These are phyloP conservation scores for Clytia hemisphaerica DNA, from an alignment of 30 jellyfish, hydroid and myxozoan genomes.

Conservation along the genomic window DNA sequence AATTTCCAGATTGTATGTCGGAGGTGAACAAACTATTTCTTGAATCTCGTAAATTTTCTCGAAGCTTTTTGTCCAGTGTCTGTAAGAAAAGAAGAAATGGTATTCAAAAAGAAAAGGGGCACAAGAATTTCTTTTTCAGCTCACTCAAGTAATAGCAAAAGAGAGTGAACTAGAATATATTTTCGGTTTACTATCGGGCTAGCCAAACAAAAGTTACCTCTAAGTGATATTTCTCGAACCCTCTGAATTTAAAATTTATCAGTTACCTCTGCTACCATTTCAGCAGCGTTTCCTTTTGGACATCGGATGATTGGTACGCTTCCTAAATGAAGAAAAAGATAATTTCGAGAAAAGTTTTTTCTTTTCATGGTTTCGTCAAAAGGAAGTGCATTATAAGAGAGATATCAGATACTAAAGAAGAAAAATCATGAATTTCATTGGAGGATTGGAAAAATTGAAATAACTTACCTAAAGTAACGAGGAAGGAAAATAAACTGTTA, in stretches of 20 bases:
- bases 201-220: no score
- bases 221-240: neutral
- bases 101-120: neutral
- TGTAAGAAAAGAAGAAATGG: neutral
- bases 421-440: no score
- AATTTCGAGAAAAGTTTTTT: no score
- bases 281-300: slow-evolving; percentile 89
- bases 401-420: no score
- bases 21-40: slow-evolving; percentile 77
- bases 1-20: slow-evolving; percentile 80
- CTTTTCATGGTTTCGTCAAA: no score
- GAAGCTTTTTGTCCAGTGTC: slow-evolving; percentile 74
- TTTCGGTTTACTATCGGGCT: no score
- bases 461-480: slow-evolving; percentile 70
- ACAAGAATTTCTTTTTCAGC: no score
- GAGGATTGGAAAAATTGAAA: neutral
- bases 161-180: no score
- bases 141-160: no score
- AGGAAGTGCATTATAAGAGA: no score
- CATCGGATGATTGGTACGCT: slow-evolving; percentile 86
- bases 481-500: slow-evolving; percentile 71
- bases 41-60: slow-evolving; percentile 70
- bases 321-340: no score
- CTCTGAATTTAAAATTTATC: neutral
- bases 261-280: slow-evolving; percentile 91